phyloP scores from a whole-genome alignment of 2,888 invertebrate genomes.

The Lysandra bellargus region DNA sequence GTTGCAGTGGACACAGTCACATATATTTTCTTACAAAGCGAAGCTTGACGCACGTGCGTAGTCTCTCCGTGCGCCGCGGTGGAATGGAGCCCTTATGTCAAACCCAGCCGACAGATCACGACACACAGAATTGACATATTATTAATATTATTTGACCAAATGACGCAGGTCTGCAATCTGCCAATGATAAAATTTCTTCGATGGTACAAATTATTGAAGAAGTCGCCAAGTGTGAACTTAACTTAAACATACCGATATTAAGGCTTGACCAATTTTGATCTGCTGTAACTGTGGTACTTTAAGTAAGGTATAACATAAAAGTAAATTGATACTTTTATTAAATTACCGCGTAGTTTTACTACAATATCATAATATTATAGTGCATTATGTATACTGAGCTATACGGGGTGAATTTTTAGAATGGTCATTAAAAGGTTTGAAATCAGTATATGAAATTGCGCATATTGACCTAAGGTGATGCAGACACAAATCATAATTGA shows the following conservation, averaged over 20 bases:
- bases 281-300: background rate
- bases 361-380: background rate
- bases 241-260: slow-evolving; percentile 4
- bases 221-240: background rate
- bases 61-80: too few species aligned
- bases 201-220: background rate
- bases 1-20: too few species aligned
- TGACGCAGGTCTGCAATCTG: too few species aligned
- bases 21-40: too few species aligned
- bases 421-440: background rate
- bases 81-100: too few species aligned
- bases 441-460: too few species aligned
- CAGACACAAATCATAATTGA: too few species aligned
- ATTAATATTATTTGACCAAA: too few species aligned
- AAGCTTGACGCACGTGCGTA: too few species aligned
- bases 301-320: slow-evolving; percentile 16
- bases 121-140: too few species aligned
- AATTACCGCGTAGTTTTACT: background rate
- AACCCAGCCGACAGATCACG: too few species aligned
- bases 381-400: background rate
- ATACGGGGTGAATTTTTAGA: background rate
- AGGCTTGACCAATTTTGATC: slow-evolving; percentile 15
- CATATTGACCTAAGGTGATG: too few species aligned
- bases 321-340: slow-evolving; percentile 15
- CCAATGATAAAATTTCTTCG: background rate